Evolutionary conservation across 2,888 invertebrate species (phyloP).

Genomic region (Ophraella communa): DNA sequence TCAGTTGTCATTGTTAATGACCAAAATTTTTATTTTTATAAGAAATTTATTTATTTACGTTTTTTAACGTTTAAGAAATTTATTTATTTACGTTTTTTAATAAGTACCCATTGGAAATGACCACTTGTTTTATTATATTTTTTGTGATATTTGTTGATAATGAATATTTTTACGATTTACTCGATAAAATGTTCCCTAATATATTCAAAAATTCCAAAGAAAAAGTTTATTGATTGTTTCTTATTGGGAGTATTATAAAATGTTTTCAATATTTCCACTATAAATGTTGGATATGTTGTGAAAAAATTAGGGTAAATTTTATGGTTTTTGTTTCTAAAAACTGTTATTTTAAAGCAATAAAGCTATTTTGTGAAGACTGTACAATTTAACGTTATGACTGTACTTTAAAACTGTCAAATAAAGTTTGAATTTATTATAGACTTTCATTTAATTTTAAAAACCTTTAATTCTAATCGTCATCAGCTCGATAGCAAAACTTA

Average conservation of each 20-base stretch:
- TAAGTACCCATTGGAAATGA: neutral
- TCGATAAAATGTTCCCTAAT: constrained; percentile 5
- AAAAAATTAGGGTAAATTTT: neutral
- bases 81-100: neutral
- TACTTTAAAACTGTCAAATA: constrained; percentile 13
- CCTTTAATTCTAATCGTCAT: too few relatives aligned
- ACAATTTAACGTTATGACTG: constrained; percentile 14
- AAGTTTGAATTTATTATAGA: neutral
- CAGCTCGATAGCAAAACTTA: too few relatives aligned
- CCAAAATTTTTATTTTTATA: neutral
- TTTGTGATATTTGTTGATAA: constrained; percentile 23
- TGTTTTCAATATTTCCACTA: neutral
- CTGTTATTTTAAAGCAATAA: constrained; percentile 11
- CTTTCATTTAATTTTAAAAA: neutral
- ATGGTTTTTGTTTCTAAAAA: neutral
- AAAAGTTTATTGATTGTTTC: neutral
- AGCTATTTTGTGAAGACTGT: constrained; percentile 24
- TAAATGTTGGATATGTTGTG: neutral
- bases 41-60: too few relatives aligned
- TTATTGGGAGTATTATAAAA: neutral
- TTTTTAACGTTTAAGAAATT: too few relatives aligned
- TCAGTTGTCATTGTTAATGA: neutral
- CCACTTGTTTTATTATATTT: constrained; percentile 4
- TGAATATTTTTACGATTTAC: constrained; percentile 2
- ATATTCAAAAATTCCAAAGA: neutral